phyloP scores from a whole-genome alignment of 1,140 invertebrate species.

The Aphaenogaster rudis region DNA sequence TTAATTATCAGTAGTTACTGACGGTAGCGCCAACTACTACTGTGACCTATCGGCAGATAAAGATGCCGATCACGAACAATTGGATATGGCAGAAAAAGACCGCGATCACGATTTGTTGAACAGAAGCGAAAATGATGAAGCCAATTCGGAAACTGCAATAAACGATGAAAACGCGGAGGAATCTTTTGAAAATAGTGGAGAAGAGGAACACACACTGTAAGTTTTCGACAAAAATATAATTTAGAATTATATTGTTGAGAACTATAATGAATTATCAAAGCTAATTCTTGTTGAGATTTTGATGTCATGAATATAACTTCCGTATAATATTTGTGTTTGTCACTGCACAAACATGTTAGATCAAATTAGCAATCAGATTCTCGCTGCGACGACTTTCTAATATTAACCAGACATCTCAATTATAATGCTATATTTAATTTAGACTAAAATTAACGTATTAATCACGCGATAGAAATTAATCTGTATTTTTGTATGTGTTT shows the following conservation, averaged over 20 bases:
- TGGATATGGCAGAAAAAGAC: no score
- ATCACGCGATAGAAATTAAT: background rate
- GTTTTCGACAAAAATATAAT: no score
- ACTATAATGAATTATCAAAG: no score
- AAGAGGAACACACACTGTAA: no score
- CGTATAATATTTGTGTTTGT: constrained; percentile 48
- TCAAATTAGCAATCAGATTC: constrained; percentile 79
- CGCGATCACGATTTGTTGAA: background rate
- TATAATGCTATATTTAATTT: background rate
- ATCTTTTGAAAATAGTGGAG: no score
- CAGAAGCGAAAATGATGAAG: background rate
- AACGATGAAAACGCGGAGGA: no score
- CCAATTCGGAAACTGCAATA: no score
- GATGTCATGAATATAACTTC: no score
- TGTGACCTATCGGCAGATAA: background rate
- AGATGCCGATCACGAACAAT: background rate
- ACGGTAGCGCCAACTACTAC: background rate
- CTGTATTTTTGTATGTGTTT: constrained; percentile 21
- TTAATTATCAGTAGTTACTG: background rate
- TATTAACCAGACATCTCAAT: constrained; percentile 72
- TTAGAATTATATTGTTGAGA: no score
- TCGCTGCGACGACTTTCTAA: constrained; percentile 69
- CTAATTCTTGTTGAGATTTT: no score
- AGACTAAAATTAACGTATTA: background rate
- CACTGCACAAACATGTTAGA: constrained; percentile 80